phyloP scores from a whole-genome alignment of 2,113 vertebrate genomes.

The Symphodus melops region DNA sequence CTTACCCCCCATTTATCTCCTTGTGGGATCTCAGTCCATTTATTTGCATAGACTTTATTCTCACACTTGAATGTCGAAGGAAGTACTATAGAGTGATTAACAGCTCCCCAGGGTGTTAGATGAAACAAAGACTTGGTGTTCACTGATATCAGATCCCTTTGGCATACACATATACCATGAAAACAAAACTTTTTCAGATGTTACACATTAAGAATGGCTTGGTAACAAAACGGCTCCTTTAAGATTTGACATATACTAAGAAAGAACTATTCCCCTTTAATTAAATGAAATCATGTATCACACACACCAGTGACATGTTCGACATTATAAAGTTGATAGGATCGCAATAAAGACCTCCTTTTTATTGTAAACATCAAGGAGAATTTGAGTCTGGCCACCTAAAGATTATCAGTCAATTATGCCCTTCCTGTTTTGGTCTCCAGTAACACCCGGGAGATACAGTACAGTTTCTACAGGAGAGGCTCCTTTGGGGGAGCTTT shows the following conservation, averaged over 20 bases:
- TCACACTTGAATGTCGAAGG: constrained; percentile 45
- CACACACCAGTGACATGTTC: no score
- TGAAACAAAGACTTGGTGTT: constrained; percentile 33
- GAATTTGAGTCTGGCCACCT: no score
- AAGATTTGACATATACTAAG: not conserved
- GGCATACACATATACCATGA: constrained; percentile 10
- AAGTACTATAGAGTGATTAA: constrained; percentile 31
- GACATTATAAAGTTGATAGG: no score
- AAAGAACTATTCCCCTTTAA: not conserved
- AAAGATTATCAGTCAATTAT: no score
- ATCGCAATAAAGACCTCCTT: no score
- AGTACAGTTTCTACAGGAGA: no score
- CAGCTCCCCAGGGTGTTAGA: constrained; percentile 23
- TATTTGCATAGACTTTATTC: constrained; percentile 55
- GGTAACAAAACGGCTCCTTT: not conserved
- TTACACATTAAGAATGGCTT: not conserved
- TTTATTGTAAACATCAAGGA: no score
- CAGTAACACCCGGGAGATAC: no score
- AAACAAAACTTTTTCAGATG: not conserved
- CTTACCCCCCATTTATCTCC: constrained; percentile 44
- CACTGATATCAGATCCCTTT: constrained; percentile 53
- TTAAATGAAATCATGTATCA: no score
- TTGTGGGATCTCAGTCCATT: constrained; percentile 41
- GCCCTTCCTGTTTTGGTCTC: no score
- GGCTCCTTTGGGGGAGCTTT: no score